A percentile compares a stretch with the other conserved stretches of the same genome.
phyloP scores from a whole-genome alignment of 2,113 vertebrate species.

The Scolopax mira region DNA sequence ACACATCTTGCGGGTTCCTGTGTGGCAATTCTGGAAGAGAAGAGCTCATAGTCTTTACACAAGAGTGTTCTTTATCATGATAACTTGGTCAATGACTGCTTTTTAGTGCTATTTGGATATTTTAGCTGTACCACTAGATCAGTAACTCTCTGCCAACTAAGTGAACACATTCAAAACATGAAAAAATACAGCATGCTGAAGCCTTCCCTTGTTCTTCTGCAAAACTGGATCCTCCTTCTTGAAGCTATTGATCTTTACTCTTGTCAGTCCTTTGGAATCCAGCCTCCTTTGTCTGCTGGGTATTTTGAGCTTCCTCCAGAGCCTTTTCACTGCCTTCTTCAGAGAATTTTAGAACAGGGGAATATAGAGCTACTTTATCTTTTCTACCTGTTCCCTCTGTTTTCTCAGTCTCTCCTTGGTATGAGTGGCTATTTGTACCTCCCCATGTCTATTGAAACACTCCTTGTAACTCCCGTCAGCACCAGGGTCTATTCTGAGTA shows the following conservation, averaged over 20 bases:
- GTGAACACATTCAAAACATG: not conserved
- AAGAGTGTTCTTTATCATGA: not conserved
- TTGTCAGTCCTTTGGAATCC: not conserved
- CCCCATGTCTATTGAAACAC: not conserved
- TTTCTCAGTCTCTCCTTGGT: not conserved
- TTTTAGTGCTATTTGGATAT: not conserved
- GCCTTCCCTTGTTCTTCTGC: not conserved
- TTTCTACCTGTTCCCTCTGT: not conserved
- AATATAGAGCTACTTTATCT: not conserved
- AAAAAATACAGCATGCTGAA: not conserved
- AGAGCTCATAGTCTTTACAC: not conserved
- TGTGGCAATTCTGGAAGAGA: not conserved
- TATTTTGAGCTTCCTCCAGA: not conserved
- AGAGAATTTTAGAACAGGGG: not conserved
- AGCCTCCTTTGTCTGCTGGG: not conserved
- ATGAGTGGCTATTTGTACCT: rapidly evolving
- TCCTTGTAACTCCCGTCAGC: not conserved
- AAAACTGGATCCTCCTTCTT: not conserved
- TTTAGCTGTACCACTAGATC: not conserved
- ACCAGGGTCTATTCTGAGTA: not conserved
- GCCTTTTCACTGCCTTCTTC: not conserved
- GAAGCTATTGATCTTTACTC: not conserved
- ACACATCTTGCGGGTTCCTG: rapidly evolving
- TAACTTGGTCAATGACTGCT: not conserved
- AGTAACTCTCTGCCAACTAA: not conserved